A percentile compares a stretch with the other conserved stretches of the same genome.
Evolutionary conservation across 1,140 invertebrate species (phyloP).

Genomic region (Aphidius ervi): DNA sequence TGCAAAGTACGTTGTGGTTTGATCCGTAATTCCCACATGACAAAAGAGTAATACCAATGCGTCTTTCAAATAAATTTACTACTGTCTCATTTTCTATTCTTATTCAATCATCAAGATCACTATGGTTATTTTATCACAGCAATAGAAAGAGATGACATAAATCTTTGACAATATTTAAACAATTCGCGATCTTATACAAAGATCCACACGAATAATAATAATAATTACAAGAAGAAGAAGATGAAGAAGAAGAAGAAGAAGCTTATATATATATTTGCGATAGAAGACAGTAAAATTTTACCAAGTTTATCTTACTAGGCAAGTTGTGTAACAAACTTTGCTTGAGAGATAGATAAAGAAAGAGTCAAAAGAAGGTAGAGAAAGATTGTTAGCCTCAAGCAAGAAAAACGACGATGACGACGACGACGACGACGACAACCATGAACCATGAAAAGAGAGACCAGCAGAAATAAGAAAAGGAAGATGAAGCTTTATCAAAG

Average conservation of each 20-base stretch:
- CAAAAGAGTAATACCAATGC: too few species aligned
- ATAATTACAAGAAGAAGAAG: slow-evolving; percentile 8
- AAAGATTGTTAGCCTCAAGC: slow-evolving; percentile 10
- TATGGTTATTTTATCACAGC: too few species aligned
- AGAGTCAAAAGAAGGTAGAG: slow-evolving; percentile 28
- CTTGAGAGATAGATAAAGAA: slow-evolving; percentile 49
- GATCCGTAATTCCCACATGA: too few species aligned
- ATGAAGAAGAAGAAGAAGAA: slow-evolving; percentile 26
- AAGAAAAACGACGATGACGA: slow-evolving; percentile 16
- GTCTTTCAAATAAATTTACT: too few species aligned
- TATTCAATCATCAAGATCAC: too few species aligned
- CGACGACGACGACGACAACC: slow-evolving; percentile 1
- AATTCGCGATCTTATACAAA: too few species aligned
- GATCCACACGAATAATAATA: too few species aligned
- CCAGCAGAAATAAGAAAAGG: slow-evolving; percentile 13
- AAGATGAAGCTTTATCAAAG: background rate
- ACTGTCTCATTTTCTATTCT: too few species aligned
- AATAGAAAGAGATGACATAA: too few species aligned
- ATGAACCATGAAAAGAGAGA: background rate
- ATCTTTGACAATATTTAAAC: too few species aligned
- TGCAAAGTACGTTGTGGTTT: too few species aligned
- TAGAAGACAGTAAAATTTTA: slow-evolving; percentile 47
- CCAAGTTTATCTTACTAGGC: slow-evolving; percentile 39
- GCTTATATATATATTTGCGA: slow-evolving; percentile 35
- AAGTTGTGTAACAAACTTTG: slow-evolving; percentile 54